A percentile compares a stretch with the other conserved stretches of the same genome.
These are phyloP conservation scores for Pyrgus malvae DNA, from an alignment of 2,888 invertebrate species.

Conservation along the genomic window DNA sequence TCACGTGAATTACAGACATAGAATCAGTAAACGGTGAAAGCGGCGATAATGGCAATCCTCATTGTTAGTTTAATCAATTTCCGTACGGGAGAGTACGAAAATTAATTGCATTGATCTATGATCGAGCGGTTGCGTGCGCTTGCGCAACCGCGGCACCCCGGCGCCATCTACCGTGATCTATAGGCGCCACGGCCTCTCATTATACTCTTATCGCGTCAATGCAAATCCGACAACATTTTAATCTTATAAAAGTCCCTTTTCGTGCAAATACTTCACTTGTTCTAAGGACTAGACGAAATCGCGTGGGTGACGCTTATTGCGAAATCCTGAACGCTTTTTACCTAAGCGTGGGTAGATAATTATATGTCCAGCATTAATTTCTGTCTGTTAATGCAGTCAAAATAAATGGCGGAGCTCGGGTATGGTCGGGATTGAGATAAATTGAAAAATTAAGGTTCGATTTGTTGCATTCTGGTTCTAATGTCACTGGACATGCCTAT, in stretches of 20 bases:
- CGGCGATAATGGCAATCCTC: constrained; percentile 11
- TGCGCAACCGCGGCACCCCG: constrained; percentile 58
- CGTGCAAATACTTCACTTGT: constrained; percentile 62
- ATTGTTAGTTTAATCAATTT: constrained; percentile 26
- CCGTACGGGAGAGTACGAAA: constrained; percentile 22
- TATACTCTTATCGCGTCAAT: constrained; percentile 64
- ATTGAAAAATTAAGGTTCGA: constrained; percentile 25
- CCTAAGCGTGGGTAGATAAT: constrained; percentile 68
- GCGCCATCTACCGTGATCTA: constrained; percentile 76
- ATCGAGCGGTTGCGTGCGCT: constrained; percentile 40
- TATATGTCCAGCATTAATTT: constrained; percentile 66
- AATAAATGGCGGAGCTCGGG: constrained; percentile 12
- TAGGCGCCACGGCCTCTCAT: constrained; percentile 62
- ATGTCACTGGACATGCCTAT: constrained; percentile 6
- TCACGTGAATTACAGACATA: constrained; percentile 12
- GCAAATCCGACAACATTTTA: constrained; percentile 61
- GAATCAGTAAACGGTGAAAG: constrained; percentile 25
- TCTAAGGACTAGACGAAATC: constrained; percentile 40
- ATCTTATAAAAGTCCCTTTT: constrained; percentile 46
- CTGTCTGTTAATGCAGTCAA: constrained; percentile 52
- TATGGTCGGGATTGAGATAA: constrained; percentile 22
- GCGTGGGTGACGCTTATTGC: constrained; percentile 51
- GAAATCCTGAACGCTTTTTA: constrained; percentile 69
- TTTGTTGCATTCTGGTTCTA: constrained; percentile 15
- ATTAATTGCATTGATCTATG: constrained; percentile 40